Evolutionary conservation across 92 coral and sea anemone genomes (phyloP), one percentile per base, ranked within the genome.

Genomic region (Porites evermanni): DNA sequence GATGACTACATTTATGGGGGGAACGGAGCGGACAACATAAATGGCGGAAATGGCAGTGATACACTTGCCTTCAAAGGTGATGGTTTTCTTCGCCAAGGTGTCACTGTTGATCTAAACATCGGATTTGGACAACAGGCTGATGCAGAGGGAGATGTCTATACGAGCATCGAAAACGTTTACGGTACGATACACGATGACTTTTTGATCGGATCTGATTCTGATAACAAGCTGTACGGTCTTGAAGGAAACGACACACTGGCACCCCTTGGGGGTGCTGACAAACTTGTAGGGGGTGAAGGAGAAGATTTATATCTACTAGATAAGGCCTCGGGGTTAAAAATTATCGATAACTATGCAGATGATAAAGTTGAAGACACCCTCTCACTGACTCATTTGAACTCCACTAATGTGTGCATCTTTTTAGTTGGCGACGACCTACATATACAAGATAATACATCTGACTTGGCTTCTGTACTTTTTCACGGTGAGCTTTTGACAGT

Each of bases 1-100:
- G 85, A 85, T 66, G 93, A 90, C 61, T 85, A 73, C 90, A 86
- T 90, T 19, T 90, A 86, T 68, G 93, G 68, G 19, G 93, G 93
- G 7, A 72, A 63, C 53, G 93, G 93, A 6, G 16, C 32, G 44
- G 93, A 90, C 63, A 44, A 9, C 6, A 77, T 90, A 1, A 82
- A 86, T 63, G 93, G 93, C 16, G 93, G 91, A 4, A 10, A 67
- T 65, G 93, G 93, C 1, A 72, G 88, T 26, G 93, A 90, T 71
- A 86, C 93, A 10, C 7, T 90, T 18, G 17, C 72, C 51, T 89
- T 89, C 60, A 90, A 79, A 77, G 93, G 91, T 47, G 93, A 86
- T 4, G 93, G 93, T 6, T 81, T 23, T 75, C 70, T n/a, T 44
- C 79, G 73, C 3, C 18, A 58, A n/a, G 91, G 91, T 17, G 87